These are phyloP conservation scores for Acrocephalus arundinaceus DNA, from an alignment of 2,113 vertebrate species.

Conservation along the genomic window DNA sequence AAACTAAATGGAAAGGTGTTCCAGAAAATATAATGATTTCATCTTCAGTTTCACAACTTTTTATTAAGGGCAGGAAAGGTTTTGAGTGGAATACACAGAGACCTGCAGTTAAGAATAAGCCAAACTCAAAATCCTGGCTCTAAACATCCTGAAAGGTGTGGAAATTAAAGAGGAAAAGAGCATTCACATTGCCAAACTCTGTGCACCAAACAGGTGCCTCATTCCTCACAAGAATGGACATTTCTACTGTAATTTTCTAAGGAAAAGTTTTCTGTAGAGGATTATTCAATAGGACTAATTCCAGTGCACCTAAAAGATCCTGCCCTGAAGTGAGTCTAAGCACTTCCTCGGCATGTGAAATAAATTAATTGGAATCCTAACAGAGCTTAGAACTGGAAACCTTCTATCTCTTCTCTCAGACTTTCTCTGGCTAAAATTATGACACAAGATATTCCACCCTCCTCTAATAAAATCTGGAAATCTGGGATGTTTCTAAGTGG, in stretches of 20 bases:
- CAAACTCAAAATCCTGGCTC: neutral
- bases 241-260: neutral
- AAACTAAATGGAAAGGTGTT: neutral
- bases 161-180: neutral
- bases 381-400: neutral
- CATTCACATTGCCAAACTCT: neutral
- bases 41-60: neutral
- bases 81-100: neutral
- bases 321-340: neutral
- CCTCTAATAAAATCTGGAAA: neutral
- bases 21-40: neutral
- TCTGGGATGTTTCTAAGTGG: neutral
- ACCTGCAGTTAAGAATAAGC: neutral
- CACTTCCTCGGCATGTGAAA: neutral
- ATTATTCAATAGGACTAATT: neutral
- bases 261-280: neutral
- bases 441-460: neutral
- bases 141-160: neutral
- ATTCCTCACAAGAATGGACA: neutral
- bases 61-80: neutral
- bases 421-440: neutral
- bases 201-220: neutral
- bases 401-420: neutral
- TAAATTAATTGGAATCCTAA: neutral
- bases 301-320: neutral